Base-by-base conservation (phyloP, 2,113 vertebrate genomes). In the Bubo blakistoni region DNA sequence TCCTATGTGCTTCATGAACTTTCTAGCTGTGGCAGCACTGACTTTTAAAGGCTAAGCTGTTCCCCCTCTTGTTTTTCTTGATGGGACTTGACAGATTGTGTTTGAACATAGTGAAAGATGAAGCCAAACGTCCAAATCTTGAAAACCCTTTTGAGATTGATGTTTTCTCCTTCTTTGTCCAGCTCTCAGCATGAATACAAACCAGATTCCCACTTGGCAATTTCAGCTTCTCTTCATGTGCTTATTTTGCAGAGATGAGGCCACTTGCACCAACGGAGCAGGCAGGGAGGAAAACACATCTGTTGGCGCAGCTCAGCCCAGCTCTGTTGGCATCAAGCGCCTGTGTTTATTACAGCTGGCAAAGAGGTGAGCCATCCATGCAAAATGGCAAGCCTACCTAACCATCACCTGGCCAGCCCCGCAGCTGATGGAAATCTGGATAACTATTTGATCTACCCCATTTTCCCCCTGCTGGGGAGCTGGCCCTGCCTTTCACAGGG, bases 111-210 rank as follows among this genome's bases (percentile, higher is more conserved):
- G 16, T 13, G 25, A 85, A 94, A 82, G 5, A 10, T 42, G 62
- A 95, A 91, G 71, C 62, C 70, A 82, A 51, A 73, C 6, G 26
- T 78, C 80, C 81, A 78, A 22, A 84, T 66, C 78, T 79, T 82
- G 81, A 96, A 87, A 91, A 85, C 36, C 18, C 21, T 80, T 36
- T 69, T 49, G 74, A 89, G 77, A 76, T 9, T 42, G 91, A 80
- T 61, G 30, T 76, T 93, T 93, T 90, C 49, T 95, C 52, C 69
- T 91, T 62, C 87, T 89, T 83, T 91, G 92, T 84, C 49, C 84
- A 90, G 61, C 87, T 92, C 61, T 91, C 67, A 34, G 82, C 13
- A 22, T 20, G 58, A 79, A 78, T 29, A 54, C 57, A 79, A 90
- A 74, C 78, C 6, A 6, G 66, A 66, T 80, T 93, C 66, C 54